Conservation (phyloP, 2,888 invertebrate genomes). For the Nysson spinosus region DNA sequence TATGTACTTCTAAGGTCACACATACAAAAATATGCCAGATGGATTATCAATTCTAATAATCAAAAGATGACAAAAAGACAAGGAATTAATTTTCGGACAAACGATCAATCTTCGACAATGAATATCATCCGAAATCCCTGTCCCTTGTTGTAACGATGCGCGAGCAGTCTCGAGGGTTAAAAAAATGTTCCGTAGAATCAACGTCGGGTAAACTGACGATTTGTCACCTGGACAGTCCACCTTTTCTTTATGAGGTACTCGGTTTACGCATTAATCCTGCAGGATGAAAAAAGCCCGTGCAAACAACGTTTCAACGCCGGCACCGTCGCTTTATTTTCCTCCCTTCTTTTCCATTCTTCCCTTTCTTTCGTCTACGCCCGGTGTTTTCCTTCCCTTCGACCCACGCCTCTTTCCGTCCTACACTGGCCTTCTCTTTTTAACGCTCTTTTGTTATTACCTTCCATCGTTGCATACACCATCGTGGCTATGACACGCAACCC, state of each 20-base stretch:
- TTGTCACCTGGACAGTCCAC: slow-evolving; percentile 54
- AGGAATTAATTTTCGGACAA: neutral
- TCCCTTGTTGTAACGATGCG: neutral
- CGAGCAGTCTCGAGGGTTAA: slow-evolving; percentile 1
- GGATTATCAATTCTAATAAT: too few relatives aligned
- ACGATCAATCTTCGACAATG: neutral
- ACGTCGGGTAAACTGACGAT: slow-evolving; percentile 41
- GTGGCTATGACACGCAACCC: slow-evolving; percentile 53
- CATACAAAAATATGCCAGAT: too few relatives aligned
- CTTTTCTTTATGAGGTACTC: slow-evolving; percentile 53
- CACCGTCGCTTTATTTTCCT: slow-evolving; percentile 35
- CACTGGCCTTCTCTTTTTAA: neutral
- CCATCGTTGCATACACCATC: slow-evolving; percentile 18
- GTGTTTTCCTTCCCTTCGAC: neutral
- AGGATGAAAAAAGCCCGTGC: slow-evolving; percentile 52
- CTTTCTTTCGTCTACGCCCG: neutral
- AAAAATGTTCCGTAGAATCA: slow-evolving; percentile 46
- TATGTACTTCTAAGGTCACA: too few relatives aligned
- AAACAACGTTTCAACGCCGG: slow-evolving; percentile 59
- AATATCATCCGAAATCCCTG: neutral
- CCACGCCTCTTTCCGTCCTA: neutral
- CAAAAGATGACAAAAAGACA: neutral
- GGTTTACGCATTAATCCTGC: slow-evolving; percentile 57
- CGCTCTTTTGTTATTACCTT: neutral
- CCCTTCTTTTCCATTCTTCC: slow-evolving; percentile 2